Evolutionary conservation across 2,113 vertebrate genomes (phyloP), one percentile per base, ranked within the genome.

Genomic region (Cololabis saira): DNA sequence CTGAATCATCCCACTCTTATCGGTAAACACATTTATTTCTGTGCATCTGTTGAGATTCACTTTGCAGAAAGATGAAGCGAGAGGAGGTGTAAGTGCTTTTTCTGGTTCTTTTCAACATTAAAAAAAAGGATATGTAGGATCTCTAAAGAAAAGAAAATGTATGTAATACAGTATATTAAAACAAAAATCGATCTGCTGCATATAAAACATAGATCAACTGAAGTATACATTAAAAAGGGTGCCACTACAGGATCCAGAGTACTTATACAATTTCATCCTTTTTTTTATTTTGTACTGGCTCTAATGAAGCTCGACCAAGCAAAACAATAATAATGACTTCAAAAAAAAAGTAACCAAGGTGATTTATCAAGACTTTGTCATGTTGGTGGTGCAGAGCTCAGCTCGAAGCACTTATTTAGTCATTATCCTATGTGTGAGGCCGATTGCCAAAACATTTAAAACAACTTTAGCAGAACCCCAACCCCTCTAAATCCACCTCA

Each of bases 291-390:
- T 74, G 43, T 65, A 52, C 63, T 51, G 61, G 60, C 50, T 70
- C 71, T 83, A 84, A 85, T 73, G 56, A 81, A 73, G 71, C 33
- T 68, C 69, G 61, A 47, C 16, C 48, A 63, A 56, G 19, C 41
- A 14, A 51, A 42, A 45, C 24, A 45, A 44, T 62, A 62, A 55
- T 6, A 62, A 51, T 37, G n/a, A n/a, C n/a, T 7, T 21, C 9
- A 37, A 8, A 48, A 12, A 37, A 8, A 48, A 27, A 73, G 62
- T 54, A 64, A 78, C 65, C 65, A 53, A 18, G 58, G 84, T 83
- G 71, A 84, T 87, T 78, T 88, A 71, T 86, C 80, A 86, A 71
- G 62, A 77, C 49, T 74, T 11, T 85, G 82, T 84, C 71, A 57
- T 45, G 68, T 52, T 21, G 17, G 71, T 67, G 65, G 71, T 67